Percentiles rank a stretch among this genome's conserved stretches.
Conservation (phyloP, 2,113 vertebrate species). For the Semicossyphus pulcher region DNA sequence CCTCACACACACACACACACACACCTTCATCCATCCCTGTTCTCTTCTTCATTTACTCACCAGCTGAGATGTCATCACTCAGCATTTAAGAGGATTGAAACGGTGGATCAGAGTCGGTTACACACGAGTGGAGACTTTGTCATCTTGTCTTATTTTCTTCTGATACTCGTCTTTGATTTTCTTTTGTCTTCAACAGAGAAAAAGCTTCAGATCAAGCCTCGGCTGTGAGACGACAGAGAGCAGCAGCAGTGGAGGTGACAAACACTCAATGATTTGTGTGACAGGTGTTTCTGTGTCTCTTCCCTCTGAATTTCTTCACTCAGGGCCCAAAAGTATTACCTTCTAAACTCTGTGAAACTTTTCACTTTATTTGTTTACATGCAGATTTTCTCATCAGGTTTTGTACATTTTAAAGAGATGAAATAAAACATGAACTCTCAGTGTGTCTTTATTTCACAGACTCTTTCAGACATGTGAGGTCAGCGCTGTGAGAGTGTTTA, state of each 20-base stretch:
- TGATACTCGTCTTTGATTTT: constrained; percentile 3
- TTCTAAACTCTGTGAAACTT: constrained; percentile 3
- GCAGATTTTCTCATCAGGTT: constrained; percentile 21
- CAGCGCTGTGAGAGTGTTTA: constrained; percentile 23
- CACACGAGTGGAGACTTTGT: too few species aligned
- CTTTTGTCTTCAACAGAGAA: constrained; percentile 65
- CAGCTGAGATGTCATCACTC: constrained; percentile 66
- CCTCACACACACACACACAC: constrained; percentile 20
- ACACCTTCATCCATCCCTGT: constrained; percentile 38
- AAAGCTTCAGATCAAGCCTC: constrained; percentile 85
- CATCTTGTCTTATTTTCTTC: constrained; percentile 22
- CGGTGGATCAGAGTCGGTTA: too few species aligned
- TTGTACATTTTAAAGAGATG: constrained; percentile 30
- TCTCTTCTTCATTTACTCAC: constrained; percentile 67
- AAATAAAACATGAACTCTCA: constrained; percentile 44
- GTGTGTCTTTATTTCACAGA: background rate
- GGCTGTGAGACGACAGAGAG: constrained; percentile 59
- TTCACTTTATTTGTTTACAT: constrained; percentile 31
- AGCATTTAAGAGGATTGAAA: constrained; percentile 45
- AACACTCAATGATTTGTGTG: constrained; percentile 2
- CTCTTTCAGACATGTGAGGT: background rate
- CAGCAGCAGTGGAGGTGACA: constrained; percentile 5
- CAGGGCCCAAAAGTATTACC: constrained; percentile 48
- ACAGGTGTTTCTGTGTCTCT: constrained; percentile 39
- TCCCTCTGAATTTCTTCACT: constrained; percentile 46